phyloP scores from a whole-genome alignment of 2,113 vertebrate genomes.

The Cottus gobio region DNA sequence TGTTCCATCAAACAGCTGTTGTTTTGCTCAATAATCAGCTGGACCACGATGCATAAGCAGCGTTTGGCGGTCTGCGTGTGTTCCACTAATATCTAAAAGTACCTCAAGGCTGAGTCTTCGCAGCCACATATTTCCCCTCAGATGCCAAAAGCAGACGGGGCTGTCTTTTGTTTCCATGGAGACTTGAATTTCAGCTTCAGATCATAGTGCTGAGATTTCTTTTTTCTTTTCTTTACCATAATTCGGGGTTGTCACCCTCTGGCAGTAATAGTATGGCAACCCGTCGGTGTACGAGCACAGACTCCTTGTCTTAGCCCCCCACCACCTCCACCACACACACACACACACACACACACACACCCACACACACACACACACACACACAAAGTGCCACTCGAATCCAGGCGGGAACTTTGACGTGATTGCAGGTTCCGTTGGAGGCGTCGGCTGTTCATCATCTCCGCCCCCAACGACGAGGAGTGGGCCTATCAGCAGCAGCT shows the following conservation, averaged over 20 bases:
- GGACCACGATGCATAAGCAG: constrained; percentile 28
- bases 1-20: constrained; percentile 39
- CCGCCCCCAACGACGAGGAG: constrained; percentile 94
- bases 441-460: constrained; percentile 95
- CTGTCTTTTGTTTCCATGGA: constrained; percentile 60
- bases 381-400: constrained; percentile 52
- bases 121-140: constrained; percentile 18
- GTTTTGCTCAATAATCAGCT: constrained; percentile 30
- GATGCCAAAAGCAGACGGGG: constrained; percentile 26
- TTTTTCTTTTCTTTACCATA: constrained; percentile 40
- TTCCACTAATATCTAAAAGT: constrained; percentile 17
- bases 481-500: constrained; percentile 99
- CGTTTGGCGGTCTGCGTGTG: constrained; percentile 11
- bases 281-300: constrained; percentile 20
- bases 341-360: no score
- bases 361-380: no score
- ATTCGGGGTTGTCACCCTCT: constrained; percentile 58
- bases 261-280: constrained; percentile 43
- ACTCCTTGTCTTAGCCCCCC: constrained; percentile 11
- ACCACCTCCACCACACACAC: no score
- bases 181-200: constrained; percentile 25
- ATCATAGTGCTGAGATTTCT: constrained; percentile 29
- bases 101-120: constrained; percentile 45
- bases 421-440: constrained; percentile 95
- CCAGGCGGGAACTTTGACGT: constrained; percentile 29